Conservation (phyloP, 2,888 invertebrate genomes). For the Isotomurus palustris region DNA sequence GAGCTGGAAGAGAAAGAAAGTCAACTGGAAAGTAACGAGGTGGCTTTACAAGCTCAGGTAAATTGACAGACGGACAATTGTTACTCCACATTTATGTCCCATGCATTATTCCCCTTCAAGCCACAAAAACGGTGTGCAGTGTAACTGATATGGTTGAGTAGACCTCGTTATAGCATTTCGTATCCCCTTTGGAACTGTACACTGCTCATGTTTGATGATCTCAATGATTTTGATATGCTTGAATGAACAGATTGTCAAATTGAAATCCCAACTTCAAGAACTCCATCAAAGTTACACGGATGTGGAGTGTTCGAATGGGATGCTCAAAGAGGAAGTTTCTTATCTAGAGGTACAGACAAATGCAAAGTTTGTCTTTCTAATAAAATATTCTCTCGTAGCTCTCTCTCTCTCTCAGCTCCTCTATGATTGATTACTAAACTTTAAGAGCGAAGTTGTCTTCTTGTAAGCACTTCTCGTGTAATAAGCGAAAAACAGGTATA, state of each 20-base stretch:
- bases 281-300: conserved; percentile 55
- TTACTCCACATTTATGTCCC: background rate
- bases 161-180: too few species aligned
- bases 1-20: conserved; percentile 44
- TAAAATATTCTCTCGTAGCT: too few species aligned
- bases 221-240: background rate
- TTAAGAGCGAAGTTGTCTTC: too few species aligned
- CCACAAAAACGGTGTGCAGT: background rate
- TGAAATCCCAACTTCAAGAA: conserved; percentile 41
- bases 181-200: too few species aligned
- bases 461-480: too few species aligned
- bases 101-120: background rate
- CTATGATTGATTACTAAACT: too few species aligned
- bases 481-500: too few species aligned
- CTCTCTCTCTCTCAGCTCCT: too few species aligned
- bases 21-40: conserved; percentile 39
- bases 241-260: conserved; percentile 37
- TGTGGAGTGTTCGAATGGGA: conserved; percentile 63
- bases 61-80: background rate
- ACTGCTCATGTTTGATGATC: too few species aligned
- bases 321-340: conserved; percentile 63
- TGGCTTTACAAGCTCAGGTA: conserved; percentile 37
- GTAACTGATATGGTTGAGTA: too few species aligned
- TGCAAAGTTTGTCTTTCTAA: too few species aligned
- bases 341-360: conserved; percentile 49